Conservation (phyloP, 2,888 invertebrate genomes). For the Gnatocerus cornutus region DNA sequence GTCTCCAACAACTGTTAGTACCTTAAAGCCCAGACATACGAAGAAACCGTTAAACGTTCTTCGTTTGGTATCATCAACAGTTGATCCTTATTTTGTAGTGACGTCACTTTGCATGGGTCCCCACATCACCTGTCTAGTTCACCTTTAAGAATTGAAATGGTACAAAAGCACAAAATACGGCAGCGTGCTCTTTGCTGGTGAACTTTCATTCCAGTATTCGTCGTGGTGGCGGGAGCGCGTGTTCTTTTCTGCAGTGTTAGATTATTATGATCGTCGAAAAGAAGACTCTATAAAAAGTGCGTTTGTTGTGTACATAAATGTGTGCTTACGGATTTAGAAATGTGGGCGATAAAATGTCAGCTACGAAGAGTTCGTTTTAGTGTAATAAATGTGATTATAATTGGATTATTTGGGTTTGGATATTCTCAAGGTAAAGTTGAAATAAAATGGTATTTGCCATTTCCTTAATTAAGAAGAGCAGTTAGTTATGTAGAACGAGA, state of each 20-base stretch:
- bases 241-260: conserved; percentile 16
- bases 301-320: conserved; percentile 29
- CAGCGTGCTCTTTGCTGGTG: conserved; percentile 43
- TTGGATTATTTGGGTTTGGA: conserved; percentile 38
- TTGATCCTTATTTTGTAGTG: conserved; percentile 34
- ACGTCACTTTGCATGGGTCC: conserved; percentile 38
- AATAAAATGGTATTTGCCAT: conserved; percentile 1
- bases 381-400: conserved; percentile 35
- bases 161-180: conserved; percentile 41
- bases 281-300: not conserved
- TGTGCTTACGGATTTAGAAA: conserved; percentile 41
- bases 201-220: conserved; percentile 50
- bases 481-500: too few relatives aligned
- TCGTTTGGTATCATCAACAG: conserved; percentile 47
- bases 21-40: conserved; percentile 15
- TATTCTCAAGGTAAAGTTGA: conserved; percentile 43
- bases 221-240: conserved; percentile 29
- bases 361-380: conserved; percentile 24
- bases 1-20: not conserved
- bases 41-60: conserved; percentile 43
- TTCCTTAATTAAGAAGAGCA: not conserved
- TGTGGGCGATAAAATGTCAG: conserved; percentile 45
- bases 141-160: conserved; percentile 50
- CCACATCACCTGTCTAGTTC: conserved; percentile 50
- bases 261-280: conserved; percentile 22